Evolutionary conservation across 2,888 invertebrate species (phyloP).

Genomic region (Calliphora vomitoria): DNA sequence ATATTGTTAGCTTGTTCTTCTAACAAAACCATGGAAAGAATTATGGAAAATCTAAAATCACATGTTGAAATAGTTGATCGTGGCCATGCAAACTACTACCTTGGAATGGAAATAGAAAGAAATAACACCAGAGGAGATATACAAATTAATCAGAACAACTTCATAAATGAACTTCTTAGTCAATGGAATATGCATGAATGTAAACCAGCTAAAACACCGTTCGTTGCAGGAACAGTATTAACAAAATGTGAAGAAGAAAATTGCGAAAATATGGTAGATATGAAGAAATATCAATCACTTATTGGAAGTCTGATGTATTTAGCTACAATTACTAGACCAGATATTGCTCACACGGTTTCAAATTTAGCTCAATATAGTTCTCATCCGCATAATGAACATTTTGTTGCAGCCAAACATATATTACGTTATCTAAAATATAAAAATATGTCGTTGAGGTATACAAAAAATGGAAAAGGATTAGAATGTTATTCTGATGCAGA

Average conservation of each 20-base stretch:
- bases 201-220: neutral
- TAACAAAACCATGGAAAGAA: neutral
- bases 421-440: slow-evolving; percentile 60
- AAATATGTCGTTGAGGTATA: slow-evolving; percentile 23
- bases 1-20: slow-evolving; percentile 3
- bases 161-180: slow-evolving; percentile 32
- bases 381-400: slow-evolving; percentile 6
- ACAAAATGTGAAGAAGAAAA: slow-evolving; percentile 50
- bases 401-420: slow-evolving; percentile 66
- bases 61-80: neutral
- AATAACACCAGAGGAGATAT: no score
- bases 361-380: slow-evolving; percentile 58
- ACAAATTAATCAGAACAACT: slow-evolving; percentile 4
- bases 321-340: slow-evolving; percentile 46
- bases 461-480: slow-evolving; percentile 37
- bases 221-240: slow-evolving; percentile 39
- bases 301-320: slow-evolving; percentile 43
- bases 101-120: no score
- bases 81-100: neutral
- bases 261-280: slow-evolving; percentile 38
- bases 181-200: slow-evolving; percentile 65
- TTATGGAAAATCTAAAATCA: neutral
- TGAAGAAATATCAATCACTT: slow-evolving; percentile 50
- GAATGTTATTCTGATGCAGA: slow-evolving; percentile 69
- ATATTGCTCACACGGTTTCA: slow-evolving; percentile 70